Evolutionary conservation across 2,888 invertebrate genomes (phyloP), one percentile per base, ranked within the genome.

Genomic region (Gymnoscelis rufifasciata): DNA sequence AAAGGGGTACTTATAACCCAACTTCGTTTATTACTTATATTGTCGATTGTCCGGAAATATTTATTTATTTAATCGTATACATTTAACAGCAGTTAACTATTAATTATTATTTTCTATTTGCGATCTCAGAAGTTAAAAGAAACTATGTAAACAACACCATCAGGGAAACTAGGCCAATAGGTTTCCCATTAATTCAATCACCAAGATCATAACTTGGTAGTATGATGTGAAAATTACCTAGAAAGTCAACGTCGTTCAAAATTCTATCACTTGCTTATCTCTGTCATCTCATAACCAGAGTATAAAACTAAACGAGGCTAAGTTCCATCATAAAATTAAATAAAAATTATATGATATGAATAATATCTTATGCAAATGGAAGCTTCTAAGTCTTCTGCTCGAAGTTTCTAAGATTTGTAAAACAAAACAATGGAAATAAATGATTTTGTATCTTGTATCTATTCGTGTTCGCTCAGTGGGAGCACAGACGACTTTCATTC

Each of bases 191-290:
- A 38, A 27, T 15, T 38, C 31, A 31, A 15, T 7, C 33, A 19
- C 15, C 38, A 28, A 28, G 13, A 24, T 27, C 24, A 43, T 39
- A 24, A 35, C 29, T 15, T n/a, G 14, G 6, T 1, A 8, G 5
- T 11, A 3, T 5, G 28, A 28, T 39, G 33, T 35, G 44, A 38
- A 35, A 44, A 31, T 38, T 33, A 36, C 15, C 44, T 27, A 39
- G 38, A 39, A 11, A 28, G 19, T 8, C n/a, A 7, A 29, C 38
- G 15, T 29, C 38, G 28, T 36, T 29, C 39, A 15, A 28, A 43
- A 36, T 46, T 42, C 42, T 39, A 43, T 39, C 30, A 39, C 31
- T 14, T 14, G 24, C 38, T 30, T 45, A 35, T 38, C 14, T 33
- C 37, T 36, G 37, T 10, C 33, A 43, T 51, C 51, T 28, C 13